phyloP scores from a whole-genome alignment of 2,888 invertebrate species.

The Chromoteleia sp. region DNA sequence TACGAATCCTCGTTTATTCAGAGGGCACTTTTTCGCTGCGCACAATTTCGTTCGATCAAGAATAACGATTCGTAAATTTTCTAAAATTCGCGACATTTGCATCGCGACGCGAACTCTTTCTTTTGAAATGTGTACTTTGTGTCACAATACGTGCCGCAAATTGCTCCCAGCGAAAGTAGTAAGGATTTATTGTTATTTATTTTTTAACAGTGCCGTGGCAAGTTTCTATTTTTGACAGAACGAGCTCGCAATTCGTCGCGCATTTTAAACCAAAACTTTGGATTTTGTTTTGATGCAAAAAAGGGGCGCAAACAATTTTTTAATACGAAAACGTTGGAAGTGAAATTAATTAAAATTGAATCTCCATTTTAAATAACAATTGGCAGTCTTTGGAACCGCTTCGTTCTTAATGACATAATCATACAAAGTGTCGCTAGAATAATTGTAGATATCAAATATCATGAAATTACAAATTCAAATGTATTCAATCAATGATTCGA shows the following conservation, averaged over 20 bases:
- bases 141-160: constrained; percentile 50
- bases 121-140: constrained; percentile 61
- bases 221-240: constrained; percentile 44
- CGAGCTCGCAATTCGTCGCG: neutral
- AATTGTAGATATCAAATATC: constrained; percentile 1
- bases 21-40: too few relatives aligned
- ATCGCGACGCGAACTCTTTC: constrained; percentile 54
- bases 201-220: constrained; percentile 25
- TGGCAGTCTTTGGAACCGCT: neutral
- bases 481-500: neutral
- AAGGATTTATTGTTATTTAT: constrained; percentile 49
- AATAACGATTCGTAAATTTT: neutral
- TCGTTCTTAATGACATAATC: neutral
- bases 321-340: neutral
- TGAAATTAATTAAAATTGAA: neutral
- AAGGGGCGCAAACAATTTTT: too few relatives aligned
- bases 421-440: constrained; percentile 13
- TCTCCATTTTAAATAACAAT: neutral
- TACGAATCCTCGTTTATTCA: too few relatives aligned
- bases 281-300: too few relatives aligned
- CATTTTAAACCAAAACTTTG: too few relatives aligned
- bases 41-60: too few relatives aligned
- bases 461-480: constrained; percentile 11
- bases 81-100: constrained; percentile 39
- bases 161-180: constrained; percentile 54